phyloP scores from a whole-genome alignment of 1,140 invertebrate species.

The Anastatus disparis region DNA sequence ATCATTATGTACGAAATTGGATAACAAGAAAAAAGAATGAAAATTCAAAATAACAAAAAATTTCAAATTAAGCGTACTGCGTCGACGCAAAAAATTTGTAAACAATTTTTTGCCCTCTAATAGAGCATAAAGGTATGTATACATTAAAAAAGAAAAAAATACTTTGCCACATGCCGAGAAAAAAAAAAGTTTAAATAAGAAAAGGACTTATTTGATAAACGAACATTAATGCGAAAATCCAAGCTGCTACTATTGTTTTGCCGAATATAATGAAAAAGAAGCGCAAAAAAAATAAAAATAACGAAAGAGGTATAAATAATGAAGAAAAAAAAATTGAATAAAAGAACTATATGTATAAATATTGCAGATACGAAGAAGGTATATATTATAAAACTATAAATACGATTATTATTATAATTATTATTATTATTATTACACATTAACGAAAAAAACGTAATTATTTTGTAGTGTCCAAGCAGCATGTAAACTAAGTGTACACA shows the following conservation, averaged over 20 bases:
- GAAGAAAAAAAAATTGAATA: constrained; percentile 62
- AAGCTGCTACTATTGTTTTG: constrained; percentile 50
- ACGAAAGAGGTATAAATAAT: constrained; percentile 60
- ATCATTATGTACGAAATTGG: not conserved
- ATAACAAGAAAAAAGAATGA: not conserved
- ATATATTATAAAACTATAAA: constrained; percentile 55
- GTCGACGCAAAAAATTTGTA: not conserved
- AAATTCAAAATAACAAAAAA: not conserved
- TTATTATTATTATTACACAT: constrained; percentile 53
- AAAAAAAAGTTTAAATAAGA: not conserved
- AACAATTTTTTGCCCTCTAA: constrained; percentile 6
- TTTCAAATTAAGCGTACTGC: not conserved
- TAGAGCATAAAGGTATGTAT: not conserved
- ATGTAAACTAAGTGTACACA: constrained; percentile 67
- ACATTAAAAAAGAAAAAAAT: not conserved
- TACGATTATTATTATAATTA: constrained; percentile 56
- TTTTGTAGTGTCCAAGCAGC: constrained; percentile 66
- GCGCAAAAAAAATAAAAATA: constrained; percentile 39
- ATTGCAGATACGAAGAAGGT: constrained; percentile 45
- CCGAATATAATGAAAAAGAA: constrained; percentile 43
- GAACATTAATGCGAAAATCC: constrained; percentile 12
- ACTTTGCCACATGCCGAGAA: not conserved
- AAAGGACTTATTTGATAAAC: constrained; percentile 5
- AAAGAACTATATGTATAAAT: constrained; percentile 61
- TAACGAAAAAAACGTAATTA: constrained; percentile 58